Evolutionary conservation across 2,888 invertebrate genomes (phyloP), one percentile per base, ranked within the genome.

Genomic region (Macaria notata): DNA sequence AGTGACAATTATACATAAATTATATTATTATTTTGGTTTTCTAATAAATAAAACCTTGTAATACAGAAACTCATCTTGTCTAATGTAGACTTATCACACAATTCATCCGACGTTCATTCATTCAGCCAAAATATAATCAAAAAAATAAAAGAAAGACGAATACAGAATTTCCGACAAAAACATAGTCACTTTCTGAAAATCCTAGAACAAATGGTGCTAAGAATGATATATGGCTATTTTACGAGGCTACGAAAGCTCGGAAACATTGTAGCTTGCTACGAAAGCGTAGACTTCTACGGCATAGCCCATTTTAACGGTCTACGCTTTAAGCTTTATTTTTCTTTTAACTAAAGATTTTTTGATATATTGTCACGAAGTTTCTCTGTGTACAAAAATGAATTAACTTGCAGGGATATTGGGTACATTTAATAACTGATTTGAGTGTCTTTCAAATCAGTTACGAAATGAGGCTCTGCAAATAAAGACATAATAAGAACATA

Each of bases 191-290:
- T 36, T 38, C 36, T 31, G 39, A 1, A 54, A 59, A 50, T 36
- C 58, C 58, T 47, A 50, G 46, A 46, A 58, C 50, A 51, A 54
- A 59, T 47, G 50, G 59, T 41, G 47, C 44, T 45, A 56, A 54
- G 48, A 54, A 63, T 63, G 63, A 67, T 65, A 61, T 67, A 63
- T 61, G 59, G 57, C 59, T 36, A 46, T 57, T 59, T 59, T 51
- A 51, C 61, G 46, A 56, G 31, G 63, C 66, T 64, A 64, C 62
- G 59, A 54, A 49, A 57, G 53, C 57, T 54, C 42, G 31, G 29
- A 5, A 47, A 50, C 49, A 51, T 59, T 63, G 66, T 67, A 67
- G 66, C 59, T 46, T 51, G 56, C 61, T 57, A 61, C 61, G 54
- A 54, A 41, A 43, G 29, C 52, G 59, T 59, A 59, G 56, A 43